Base-by-base conservation (phyloP, 92 coral and sea anemone genomes). In the Parazoanthus atlanticus region DNA sequence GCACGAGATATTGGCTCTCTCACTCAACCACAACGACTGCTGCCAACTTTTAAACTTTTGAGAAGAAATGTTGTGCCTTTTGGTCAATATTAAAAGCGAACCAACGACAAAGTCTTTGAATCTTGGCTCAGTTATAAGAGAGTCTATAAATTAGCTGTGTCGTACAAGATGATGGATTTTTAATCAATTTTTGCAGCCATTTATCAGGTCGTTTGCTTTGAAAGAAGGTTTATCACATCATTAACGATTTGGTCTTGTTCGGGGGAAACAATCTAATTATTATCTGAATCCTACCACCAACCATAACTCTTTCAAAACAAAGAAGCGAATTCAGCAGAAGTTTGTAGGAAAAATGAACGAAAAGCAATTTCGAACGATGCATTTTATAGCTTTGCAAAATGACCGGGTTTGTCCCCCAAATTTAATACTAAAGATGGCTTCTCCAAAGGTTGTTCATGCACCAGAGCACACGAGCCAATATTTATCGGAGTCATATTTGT, bases 171-270 rank as follows among this genome's bases (percentile, higher is more conserved):
- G 16, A 54, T 6, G 54, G 31, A 5, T 54, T 54, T 13, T 34
- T 25, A 29, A 11, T 16, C 65, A 52, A 1, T 29, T 46, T 56
- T 80, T 52, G 28, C 67, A 80, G 84, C 67, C 84, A 17, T 54
- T 80, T 80, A 54, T 30, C 66, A 78, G 41, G 10, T 80, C 70
- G 46, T 80, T 80, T 30, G 41, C 82, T 78, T 80, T 54, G 47
- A 80, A 56, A 33, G 16, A 73, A 76, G 23, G 26, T 61, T 21
- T 78, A 41, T 46, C 82, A 46, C 82, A 25, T 26, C 54, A 26
- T 78, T 41, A 78, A 46, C 21, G 82, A n/a, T 61, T 52, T 52
- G 58, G 58, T 1, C n/a, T 61, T 61, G 69, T 15, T 61, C 69
- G 3, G 1, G 25, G 69, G 69, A 61, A 61, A 61, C 69, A 61